Conservation (phyloP, 2,888 invertebrate genomes). For the Cyrtodaria siliqua region DNA sequence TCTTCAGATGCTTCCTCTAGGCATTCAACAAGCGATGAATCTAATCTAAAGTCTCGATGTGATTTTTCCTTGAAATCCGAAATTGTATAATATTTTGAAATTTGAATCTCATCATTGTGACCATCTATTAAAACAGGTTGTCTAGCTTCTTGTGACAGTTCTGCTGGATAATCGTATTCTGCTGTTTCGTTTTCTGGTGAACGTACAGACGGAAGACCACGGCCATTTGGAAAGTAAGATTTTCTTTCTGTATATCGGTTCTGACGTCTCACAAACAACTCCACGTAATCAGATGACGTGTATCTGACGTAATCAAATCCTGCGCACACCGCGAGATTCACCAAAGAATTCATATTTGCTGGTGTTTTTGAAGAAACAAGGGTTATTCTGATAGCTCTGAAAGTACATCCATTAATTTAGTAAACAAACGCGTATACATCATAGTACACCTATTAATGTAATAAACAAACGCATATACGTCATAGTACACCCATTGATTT, state of each 20-base stretch:
- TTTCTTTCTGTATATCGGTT: slow-evolving; percentile 3
- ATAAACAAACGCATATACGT: no score
- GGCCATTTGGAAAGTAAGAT: slow-evolving; percentile 13
- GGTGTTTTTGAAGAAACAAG: no score
- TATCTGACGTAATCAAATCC: slow-evolving; percentile 16
- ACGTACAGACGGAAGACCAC: slow-evolving; percentile 6
- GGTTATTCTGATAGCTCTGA: no score
- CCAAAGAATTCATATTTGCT: no score
- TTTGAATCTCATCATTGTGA: neutral
- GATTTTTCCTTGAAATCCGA: slow-evolving; percentile 7
- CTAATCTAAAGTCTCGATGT: slow-evolving; percentile 17
- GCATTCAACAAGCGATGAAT: slow-evolving; percentile 22
- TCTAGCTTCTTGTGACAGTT: slow-evolving; percentile 8
- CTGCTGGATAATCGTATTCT: slow-evolving; percentile 19
- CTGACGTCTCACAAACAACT: slow-evolving; percentile 20
- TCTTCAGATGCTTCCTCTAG: slow-evolving; percentile 22
- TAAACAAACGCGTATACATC: no score
- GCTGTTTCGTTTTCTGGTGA: neutral
- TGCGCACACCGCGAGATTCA: no score
- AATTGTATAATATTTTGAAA: slow-evolving; percentile 24
- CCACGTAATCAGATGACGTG: slow-evolving; percentile 1
- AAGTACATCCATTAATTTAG: no score
- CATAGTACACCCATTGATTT: no score
- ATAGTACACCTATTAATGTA: no score
- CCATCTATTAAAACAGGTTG: slow-evolving; percentile 15